These are phyloP conservation scores for Danaus plexippus DNA, from an alignment of 1,140 invertebrate genomes.

Conservation along the genomic window DNA sequence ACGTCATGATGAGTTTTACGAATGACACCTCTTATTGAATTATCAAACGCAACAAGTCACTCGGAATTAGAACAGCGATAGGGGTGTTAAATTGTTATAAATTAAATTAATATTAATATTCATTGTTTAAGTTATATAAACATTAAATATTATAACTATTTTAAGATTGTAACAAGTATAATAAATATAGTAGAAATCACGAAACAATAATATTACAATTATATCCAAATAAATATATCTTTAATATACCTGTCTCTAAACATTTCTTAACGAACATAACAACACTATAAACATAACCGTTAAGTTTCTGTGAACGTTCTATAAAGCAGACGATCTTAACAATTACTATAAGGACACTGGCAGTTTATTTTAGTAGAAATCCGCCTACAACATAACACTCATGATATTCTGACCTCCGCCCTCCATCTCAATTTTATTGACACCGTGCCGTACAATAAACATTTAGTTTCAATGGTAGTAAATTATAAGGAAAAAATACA, in stretches of 20 bases:
- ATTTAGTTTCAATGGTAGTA: background rate
- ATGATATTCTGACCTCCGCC: conserved; percentile 61
- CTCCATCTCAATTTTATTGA: conserved; percentile 31
- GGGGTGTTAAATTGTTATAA: conserved; percentile 10
- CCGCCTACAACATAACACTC: conserved; percentile 57
- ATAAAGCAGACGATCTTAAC: conserved; percentile 52
- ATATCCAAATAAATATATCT: too few species aligned
- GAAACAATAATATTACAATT: too few species aligned
- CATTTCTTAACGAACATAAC: background rate
- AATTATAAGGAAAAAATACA: too few species aligned
- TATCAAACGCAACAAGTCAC: conserved; percentile 17
- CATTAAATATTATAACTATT: too few species aligned
- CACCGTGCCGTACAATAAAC: conserved; percentile 12
- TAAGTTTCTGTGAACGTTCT: conserved; percentile 45
- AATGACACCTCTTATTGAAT: conserved; percentile 19
- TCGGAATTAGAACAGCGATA: conserved; percentile 12
- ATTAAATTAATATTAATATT: too few species aligned
- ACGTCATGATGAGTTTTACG: conserved; percentile 20
- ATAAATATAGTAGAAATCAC: too few species aligned
- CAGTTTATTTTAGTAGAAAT: conserved; percentile 61
- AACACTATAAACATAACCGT: conserved; percentile 40
- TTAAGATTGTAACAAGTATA: too few species aligned
- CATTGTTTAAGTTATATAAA: too few species aligned
- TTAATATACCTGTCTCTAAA: too few species aligned
- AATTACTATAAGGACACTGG: conserved; percentile 48